Evolutionary conservation across 2,797 vertebrate species (phyloP), one percentile per base, ranked within the genome.

Genomic region (Sarcophilus harrisii): DNA sequence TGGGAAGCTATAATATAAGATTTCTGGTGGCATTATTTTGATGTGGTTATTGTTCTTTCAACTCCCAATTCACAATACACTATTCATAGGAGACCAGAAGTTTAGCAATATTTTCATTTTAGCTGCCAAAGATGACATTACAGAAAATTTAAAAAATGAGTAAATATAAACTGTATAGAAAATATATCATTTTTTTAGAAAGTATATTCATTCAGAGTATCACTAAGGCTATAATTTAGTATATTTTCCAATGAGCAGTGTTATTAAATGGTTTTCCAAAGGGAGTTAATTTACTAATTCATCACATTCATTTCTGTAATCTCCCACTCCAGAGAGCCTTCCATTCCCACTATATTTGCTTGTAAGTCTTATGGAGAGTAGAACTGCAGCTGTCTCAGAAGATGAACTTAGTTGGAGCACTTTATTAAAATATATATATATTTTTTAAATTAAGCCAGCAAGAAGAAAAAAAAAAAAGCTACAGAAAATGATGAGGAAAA

Each of bases 241-340:
- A 38, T 87, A 45, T 32, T 89, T 90, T 91, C 81, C 12, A 49
- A 60, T 92, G 62, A 3, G 2, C 32, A 95, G 12, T 52, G 8
- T 62, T 87, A 87, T 27, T 87, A 87, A 87, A 87, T 87, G 73
- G 73, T 87, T 96, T 97, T 94, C 60, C 62, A 94, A 95, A 95
- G 16, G 6, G 1, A 29, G 9, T 3, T 94, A 94, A 58, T 55
- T 90, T 45, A 62, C 16, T 90, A 94, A 81, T 95, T 45, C 38
- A 93, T 94, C 90, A 90, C 27, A 58, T 94, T 96, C 90, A 3
- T 1, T 57, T 95, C 52, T 6, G 10, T 1, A 52, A 18, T 28
- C 91, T 24, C 52, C 89, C 62, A 12, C 27, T 91, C 6, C 38
- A 24, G 52, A 92, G 92, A 94, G 94, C 95, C 93, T 93, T 52